These are phyloP conservation scores for Epiblema foenella DNA, from an alignment of 2,888 invertebrate species.

Conservation along the genomic window DNA sequence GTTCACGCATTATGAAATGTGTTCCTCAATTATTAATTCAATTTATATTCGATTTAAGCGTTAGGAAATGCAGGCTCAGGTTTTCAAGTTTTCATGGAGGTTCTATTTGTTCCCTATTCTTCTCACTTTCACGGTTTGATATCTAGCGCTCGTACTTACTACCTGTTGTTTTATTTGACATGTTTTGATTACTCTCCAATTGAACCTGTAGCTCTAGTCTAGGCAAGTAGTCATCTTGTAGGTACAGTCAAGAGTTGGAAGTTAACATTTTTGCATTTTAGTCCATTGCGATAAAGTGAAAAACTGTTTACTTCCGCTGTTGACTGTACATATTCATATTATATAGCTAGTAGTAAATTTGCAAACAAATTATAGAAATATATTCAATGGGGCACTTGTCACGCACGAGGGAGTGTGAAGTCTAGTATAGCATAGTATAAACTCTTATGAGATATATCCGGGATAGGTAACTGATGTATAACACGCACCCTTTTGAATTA, in stretches of 20 bases:
- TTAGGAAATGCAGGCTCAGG: not conserved
- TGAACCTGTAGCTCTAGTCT: not conserved
- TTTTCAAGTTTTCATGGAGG: too few relatives aligned
- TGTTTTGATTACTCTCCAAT: conserved; percentile 6
- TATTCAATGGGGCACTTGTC: conserved; percentile 34
- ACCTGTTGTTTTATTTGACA: conserved; percentile 23
- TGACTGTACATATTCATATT: conserved; percentile 7
- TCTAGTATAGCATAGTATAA: not conserved
- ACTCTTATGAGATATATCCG: conserved; percentile 7
- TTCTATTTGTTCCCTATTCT: too few relatives aligned
- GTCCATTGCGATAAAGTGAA: too few relatives aligned
- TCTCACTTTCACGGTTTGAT: too few relatives aligned
- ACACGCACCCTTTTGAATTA: conserved; percentile 12
- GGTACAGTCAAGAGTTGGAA: not conserved
- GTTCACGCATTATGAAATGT: not conserved
- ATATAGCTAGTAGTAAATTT: too few relatives aligned
- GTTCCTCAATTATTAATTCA: not conserved
- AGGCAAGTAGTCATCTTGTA: not conserved
- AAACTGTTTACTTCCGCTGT: too few relatives aligned
- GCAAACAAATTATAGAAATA: too few relatives aligned
- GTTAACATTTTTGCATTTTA: too few relatives aligned
- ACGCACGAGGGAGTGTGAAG: conserved; percentile 31
- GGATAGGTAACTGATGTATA: conserved; percentile 22
- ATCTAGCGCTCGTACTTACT: not conserved
- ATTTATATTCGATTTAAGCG: not conserved